Evolutionary conservation across 2,113 vertebrate genomes (phyloP).

Genomic region (Caretta caretta): DNA sequence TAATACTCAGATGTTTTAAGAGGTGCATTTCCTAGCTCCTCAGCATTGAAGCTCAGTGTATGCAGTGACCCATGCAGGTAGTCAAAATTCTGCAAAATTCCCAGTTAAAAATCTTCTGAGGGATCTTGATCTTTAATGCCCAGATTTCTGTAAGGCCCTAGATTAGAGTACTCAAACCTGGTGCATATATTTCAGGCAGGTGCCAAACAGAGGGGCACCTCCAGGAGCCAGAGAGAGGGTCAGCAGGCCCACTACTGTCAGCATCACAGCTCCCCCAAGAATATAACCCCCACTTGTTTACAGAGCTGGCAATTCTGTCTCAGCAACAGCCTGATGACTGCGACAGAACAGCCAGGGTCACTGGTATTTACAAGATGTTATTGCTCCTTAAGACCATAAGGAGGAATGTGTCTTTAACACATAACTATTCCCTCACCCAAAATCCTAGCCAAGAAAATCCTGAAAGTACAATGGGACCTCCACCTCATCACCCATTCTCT

Average conservation of each 20-base stretch:
- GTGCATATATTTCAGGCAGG: not conserved
- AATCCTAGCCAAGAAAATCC: not conserved
- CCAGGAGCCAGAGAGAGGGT: constrained; percentile 12
- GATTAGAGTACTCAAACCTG: not conserved
- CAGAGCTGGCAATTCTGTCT: not conserved
- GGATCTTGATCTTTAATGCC: not conserved
- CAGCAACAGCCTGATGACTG: not conserved
- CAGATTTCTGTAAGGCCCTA: not conserved
- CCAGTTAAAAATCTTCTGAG: not conserved
- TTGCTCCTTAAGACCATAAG: not conserved
- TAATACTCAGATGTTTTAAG: not conserved
- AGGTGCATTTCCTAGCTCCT: not conserved
- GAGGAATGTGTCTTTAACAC: not conserved
- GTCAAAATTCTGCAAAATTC: not conserved
- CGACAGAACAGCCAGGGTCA: not conserved
- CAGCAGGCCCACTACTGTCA: not conserved
- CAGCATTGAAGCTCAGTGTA: not conserved
- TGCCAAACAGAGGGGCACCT: constrained; percentile 26
- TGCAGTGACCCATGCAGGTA: not conserved
- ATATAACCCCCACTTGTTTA: not conserved
- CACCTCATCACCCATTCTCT: not conserved
- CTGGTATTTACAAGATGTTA: not conserved
- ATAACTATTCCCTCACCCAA: not conserved
- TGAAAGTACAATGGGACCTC: not conserved
- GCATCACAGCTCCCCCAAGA: constrained; percentile 12